phyloP scores from a whole-genome alignment of 1,140 invertebrate genomes.

The Magallana gigas region DNA sequence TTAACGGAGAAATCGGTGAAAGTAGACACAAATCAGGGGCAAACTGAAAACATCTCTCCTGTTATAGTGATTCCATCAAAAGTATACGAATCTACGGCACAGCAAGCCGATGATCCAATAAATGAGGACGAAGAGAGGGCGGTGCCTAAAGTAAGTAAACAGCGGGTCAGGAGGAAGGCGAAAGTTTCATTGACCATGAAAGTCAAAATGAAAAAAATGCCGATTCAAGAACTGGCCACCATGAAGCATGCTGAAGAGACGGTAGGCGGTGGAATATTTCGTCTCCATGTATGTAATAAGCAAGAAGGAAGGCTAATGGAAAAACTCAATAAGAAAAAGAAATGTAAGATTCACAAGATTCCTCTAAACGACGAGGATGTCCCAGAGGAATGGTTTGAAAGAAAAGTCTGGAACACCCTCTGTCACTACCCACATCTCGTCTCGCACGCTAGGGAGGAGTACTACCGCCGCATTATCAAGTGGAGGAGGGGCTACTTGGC shows the following conservation, averaged over 20 bases:
- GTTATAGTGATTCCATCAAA: not conserved
- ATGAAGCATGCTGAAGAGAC: not conserved
- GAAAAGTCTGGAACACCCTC: slow-evolving; percentile 37
- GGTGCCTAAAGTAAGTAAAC: not conserved
- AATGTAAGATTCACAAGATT: not conserved
- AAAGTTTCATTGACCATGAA: not conserved
- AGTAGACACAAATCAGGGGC: not conserved
- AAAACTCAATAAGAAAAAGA: slow-evolving; percentile 1
- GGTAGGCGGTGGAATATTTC: not conserved
- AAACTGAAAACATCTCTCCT: not conserved
- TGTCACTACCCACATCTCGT: slow-evolving; percentile 40
- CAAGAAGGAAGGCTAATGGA: slow-evolving; percentile 1
- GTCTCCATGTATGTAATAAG: not conserved
- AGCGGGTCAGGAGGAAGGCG: not conserved
- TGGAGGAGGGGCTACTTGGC: slow-evolving; percentile 36
- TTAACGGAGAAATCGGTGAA: not conserved
- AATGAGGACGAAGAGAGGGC: not conserved
- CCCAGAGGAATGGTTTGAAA: slow-evolving; percentile 24
- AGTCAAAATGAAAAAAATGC: not conserved
- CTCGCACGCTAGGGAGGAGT: slow-evolving; percentile 1
- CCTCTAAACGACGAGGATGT: not conserved
- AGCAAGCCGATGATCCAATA: not conserved
- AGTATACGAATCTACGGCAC: not conserved
- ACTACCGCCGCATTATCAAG: slow-evolving; percentile 39
- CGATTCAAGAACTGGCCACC: not conserved